These are phyloP conservation scores for Lobophora halterata DNA, from an alignment of 2,888 invertebrate species.

Conservation along the genomic window DNA sequence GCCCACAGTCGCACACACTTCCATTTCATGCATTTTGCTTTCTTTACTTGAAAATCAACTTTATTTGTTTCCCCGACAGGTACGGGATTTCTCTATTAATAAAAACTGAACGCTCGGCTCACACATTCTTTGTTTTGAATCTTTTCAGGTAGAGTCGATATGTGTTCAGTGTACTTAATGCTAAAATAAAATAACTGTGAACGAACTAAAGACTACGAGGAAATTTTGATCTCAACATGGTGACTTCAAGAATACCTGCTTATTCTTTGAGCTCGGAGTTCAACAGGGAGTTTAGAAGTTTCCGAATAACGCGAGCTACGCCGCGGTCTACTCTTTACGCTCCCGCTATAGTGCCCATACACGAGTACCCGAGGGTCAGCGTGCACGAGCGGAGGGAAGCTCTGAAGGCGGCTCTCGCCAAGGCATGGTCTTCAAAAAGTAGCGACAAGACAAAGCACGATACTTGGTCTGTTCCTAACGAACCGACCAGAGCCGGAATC, in stretches of 20 bases:
- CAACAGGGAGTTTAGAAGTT: constrained; percentile 82
- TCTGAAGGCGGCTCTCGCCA: constrained; percentile 74
- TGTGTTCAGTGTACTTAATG: constrained; percentile 74
- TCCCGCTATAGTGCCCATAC: constrained; percentile 80
- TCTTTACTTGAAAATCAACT: constrained; percentile 20
- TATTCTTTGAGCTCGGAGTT: constrained; percentile 83
- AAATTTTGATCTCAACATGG: constrained; percentile 82
- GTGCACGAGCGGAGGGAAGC: constrained; percentile 77
- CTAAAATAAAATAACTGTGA: constrained; percentile 59
- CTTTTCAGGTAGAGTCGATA: constrained; percentile 73
- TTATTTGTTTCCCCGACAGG: constrained; percentile 1
- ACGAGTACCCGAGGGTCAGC: constrained; percentile 82
- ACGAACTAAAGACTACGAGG: constrained; percentile 49
- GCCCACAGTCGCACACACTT: constrained; percentile 55
- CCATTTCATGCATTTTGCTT: constrained; percentile 46
- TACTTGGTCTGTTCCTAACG: constrained; percentile 68
- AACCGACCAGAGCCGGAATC: constrained; percentile 62
- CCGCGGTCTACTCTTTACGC: constrained; percentile 75
- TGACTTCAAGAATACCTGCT: constrained; percentile 83
- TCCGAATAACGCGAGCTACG: constrained; percentile 76
- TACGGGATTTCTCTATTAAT: constrained; percentile 1
- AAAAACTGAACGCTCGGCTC: constrained; percentile 36
- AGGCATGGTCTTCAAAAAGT: constrained; percentile 74
- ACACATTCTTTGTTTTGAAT: constrained; percentile 47
- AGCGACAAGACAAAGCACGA: constrained; percentile 71